These are phyloP conservation scores for Dicentrarchus labrax DNA, from an alignment of 2,113 vertebrate species.

Conservation along the genomic window DNA sequence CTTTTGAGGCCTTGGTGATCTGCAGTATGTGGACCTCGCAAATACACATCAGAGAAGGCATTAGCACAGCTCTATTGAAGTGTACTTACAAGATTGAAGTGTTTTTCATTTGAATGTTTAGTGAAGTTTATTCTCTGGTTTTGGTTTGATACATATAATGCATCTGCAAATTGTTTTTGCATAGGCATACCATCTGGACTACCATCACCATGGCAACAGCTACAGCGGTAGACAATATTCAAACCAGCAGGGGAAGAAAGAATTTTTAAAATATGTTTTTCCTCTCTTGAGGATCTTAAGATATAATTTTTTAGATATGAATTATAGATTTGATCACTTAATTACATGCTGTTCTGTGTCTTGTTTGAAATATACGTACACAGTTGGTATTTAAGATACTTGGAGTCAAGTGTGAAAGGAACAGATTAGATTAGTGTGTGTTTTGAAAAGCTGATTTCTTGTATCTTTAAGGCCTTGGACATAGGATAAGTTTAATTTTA, in stretches of 20 bases:
- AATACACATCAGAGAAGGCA: conserved; percentile 4
- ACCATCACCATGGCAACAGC: conserved; percentile 67
- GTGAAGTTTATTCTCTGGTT: conserved; percentile 16
- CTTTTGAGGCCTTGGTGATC: conserved; percentile 29
- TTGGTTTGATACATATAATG: conserved; percentile 43
- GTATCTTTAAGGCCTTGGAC: conserved; percentile 22
- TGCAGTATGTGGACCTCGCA: conserved; percentile 11
- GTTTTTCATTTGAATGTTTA: conserved; percentile 11
- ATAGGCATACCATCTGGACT: conserved; percentile 42
- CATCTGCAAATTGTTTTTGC: conserved; percentile 52
- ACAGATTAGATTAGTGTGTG: conserved; percentile 1
- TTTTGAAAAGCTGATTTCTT: conserved; percentile 4
- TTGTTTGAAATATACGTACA: background rate
- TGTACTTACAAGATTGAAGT: background rate
- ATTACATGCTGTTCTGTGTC: background rate
- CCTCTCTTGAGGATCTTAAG: background rate
- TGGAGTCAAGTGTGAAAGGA: background rate
- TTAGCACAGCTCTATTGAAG: background rate
- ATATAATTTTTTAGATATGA: background rate
- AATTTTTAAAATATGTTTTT: background rate
- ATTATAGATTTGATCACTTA: background rate
- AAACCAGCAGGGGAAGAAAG: conserved; percentile 5
- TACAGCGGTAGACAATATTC: conserved; percentile 45
- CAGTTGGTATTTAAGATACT: background rate
- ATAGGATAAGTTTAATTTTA: conserved; percentile 4